Base-by-base conservation (phyloP, 2,797 vertebrate genomes). In the Trachops cirrhosus region DNA sequence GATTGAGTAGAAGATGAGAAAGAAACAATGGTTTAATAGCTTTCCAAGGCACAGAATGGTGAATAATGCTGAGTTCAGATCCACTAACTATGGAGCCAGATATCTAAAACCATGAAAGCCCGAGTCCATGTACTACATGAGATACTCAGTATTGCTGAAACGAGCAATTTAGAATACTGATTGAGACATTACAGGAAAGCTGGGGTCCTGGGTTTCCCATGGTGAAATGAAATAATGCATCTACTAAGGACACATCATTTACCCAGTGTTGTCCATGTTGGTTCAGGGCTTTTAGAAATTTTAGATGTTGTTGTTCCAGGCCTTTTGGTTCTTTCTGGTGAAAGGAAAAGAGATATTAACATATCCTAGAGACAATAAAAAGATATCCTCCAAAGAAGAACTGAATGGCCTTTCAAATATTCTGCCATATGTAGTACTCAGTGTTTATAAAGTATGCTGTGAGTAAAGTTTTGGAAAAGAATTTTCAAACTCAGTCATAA, bases 251-350 rank as follows among this genome's bases (percentile, higher is more conserved):
- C 89, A 82, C 7, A 77, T 21, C 19, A 91, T 96, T 79, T 79
- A 96, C 32, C 90, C 50, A 95, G 22, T 71, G 59, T 91, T 92
- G 83, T 94, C 37, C 59, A 67, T 96, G 91, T 62, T 86, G 93
- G 59, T 77, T 79, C 50, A 93, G 89, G 26, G 26, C 21, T 83
- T 94, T 79, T 94, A 97, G 94, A 96, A 95, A 19, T 93, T 84
- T 97, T 96, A 84, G n/a, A 70, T 91, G 71, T n/a, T 93, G 80
- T 34, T 93, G 50, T 96, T 97, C 97, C 83, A 54, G 93, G 95
- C 74, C 29, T 5, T 98, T 75, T 75, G 59, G 83, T 96, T 97
- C 96, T 87, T 90, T 97, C 68, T 97, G 52, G 16, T 11, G 0
- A 94, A 97, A 78, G 46, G 93, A 96, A 97, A 64, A 71, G 85